phyloP scores from a whole-genome alignment of 2,888 invertebrate genomes.

The Halictus ligatus region DNA sequence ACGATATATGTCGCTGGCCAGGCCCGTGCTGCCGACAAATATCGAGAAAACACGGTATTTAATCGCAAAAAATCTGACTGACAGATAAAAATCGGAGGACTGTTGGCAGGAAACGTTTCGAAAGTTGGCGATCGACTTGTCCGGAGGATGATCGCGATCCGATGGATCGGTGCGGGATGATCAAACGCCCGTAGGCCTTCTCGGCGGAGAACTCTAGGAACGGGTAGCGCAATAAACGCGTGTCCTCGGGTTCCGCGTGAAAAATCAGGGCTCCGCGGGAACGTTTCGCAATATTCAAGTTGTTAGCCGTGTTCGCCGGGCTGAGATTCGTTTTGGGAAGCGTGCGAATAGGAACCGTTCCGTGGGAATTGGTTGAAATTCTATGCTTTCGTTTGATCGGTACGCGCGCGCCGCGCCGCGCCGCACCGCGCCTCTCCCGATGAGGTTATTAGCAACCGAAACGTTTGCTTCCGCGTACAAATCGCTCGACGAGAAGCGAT shows the following conservation, averaged over 20 bases:
- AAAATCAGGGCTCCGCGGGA: conserved; percentile 40
- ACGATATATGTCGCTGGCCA: no score
- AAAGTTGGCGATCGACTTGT: background rate
- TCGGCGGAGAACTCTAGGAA: background rate
- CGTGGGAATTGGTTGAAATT: conserved; percentile 28
- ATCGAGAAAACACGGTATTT: no score
- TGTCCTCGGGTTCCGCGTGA: conserved; percentile 35
- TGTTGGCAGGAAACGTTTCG: background rate
- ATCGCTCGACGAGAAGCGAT: background rate
- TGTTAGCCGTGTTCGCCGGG: conserved; percentile 39
- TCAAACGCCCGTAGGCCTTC: background rate
- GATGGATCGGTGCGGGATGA: background rate
- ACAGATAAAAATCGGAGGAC: no score
- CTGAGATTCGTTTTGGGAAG: conserved; percentile 49
- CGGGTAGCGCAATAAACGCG: conserved; percentile 37
- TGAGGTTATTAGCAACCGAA: conserved; percentile 25
- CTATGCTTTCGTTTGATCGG: conserved; percentile 34
- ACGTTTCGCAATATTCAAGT: conserved; percentile 57
- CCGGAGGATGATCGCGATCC: background rate
- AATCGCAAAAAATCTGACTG: background rate
- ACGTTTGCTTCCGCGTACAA: background rate
- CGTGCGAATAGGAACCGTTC: conserved; percentile 42
- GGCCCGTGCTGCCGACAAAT: no score
- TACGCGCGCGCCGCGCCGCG: background rate
- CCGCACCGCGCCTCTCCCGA: background rate